These are phyloP conservation scores for Rostratula benghalensis DNA, from an alignment of 2,113 vertebrate genomes.

Conservation along the genomic window DNA sequence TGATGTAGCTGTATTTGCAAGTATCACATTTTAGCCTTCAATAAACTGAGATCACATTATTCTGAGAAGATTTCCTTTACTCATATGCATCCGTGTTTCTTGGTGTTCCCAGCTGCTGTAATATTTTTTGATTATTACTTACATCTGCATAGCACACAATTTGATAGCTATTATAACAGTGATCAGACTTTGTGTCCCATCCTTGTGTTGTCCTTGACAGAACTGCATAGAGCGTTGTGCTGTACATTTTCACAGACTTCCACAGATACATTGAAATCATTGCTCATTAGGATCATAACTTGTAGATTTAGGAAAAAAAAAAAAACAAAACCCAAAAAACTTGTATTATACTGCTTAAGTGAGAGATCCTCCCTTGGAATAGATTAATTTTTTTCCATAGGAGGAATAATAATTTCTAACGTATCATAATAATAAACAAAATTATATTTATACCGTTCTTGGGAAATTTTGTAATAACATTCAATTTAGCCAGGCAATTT, in stretches of 20 bases:
- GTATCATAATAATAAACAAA: not conserved
- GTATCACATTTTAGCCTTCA: not conserved
- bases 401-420: not conserved
- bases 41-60: not conserved
- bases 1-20: not conserved
- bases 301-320: not conserved
- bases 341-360: not conserved
- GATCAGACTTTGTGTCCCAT: not conserved
- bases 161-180: not conserved
- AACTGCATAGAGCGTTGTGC: not conserved
- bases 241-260: not conserved
- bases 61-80: not conserved
- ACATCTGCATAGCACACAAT: fast-evolving
- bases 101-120: not conserved
- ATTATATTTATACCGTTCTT: not conserved
- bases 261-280: not conserved
- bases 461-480: not conserved
- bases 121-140: not conserved
- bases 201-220: not conserved
- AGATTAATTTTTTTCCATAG: not conserved
- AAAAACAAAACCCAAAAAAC: no score
- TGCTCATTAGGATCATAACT: not conserved
- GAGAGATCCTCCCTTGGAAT: not conserved
- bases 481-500: not conserved
- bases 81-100: not conserved